A percentile compares a stretch with the other conserved stretches of the same genome.
Conservation (phyloP, 2,888 invertebrate genomes). For the Spodoptera picta region DNA sequence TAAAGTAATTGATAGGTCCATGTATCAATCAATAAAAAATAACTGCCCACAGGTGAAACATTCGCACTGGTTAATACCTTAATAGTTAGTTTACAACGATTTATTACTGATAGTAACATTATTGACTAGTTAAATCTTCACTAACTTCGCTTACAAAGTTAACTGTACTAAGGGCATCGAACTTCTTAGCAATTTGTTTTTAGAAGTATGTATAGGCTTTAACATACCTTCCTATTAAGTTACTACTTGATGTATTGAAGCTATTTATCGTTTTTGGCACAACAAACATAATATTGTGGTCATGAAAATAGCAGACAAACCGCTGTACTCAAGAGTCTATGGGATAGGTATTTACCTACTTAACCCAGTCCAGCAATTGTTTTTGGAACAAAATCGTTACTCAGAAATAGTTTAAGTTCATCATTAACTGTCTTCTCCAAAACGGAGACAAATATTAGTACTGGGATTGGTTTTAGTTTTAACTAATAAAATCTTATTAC, state of each 20-base stretch:
- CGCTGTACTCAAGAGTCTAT: too few relatives aligned
- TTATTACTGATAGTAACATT: slow-evolving; percentile 18
- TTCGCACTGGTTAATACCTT: slow-evolving; percentile 14
- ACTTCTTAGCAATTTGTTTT: slow-evolving; percentile 22
- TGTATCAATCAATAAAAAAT: slow-evolving; percentile 18
- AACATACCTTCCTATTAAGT: background rate
- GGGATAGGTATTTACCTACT: too few relatives aligned
- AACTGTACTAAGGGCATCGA: slow-evolving; percentile 33
- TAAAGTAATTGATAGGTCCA: slow-evolving; percentile 11
- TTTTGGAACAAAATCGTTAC: too few relatives aligned
- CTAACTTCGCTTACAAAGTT: slow-evolving; percentile 5
- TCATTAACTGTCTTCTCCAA: too few relatives aligned
- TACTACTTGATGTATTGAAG: slow-evolving; percentile 10
- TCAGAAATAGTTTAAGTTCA: too few relatives aligned
- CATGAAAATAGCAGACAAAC: too few relatives aligned
- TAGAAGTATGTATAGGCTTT: background rate
- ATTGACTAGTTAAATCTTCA: slow-evolving; percentile 16
- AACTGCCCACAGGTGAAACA: slow-evolving; percentile 29
- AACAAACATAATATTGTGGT: too few relatives aligned
- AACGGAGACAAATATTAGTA: too few relatives aligned
- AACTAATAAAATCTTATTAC: too few relatives aligned
- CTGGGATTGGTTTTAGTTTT: too few relatives aligned
- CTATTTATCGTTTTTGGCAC: slow-evolving; percentile 15
- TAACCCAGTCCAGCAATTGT: too few relatives aligned
- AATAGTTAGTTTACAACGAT: slow-evolving; percentile 33